Evolutionary conservation across 2,113 vertebrate genomes (phyloP).

Genomic region (Oncorhynchus masou): DNA sequence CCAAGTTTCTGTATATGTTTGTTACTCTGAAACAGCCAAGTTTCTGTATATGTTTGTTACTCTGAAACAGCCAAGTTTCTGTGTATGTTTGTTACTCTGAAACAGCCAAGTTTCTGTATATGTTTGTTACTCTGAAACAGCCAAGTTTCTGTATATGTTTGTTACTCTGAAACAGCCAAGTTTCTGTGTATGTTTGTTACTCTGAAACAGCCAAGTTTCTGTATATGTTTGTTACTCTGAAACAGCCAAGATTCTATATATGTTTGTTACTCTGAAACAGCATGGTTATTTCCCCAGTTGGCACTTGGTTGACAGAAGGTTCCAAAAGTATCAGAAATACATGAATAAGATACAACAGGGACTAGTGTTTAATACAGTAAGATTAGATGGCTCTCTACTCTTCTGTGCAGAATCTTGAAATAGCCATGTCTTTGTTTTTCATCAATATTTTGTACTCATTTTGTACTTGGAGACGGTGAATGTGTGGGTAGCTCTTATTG

Average conservation of each 20-base stretch:
- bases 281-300: conserved; percentile 67
- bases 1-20: conserved; percentile 62
- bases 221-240: conserved; percentile 67
- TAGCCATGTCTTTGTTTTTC: not conserved
- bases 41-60: no score
- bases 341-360: conserved; percentile 22
- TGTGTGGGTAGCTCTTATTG: not conserved
- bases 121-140: no score
- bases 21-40: conserved; percentile 69
- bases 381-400: not conserved
- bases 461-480: not conserved
- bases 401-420: not conserved
- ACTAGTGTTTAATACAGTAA: conserved; percentile 44
- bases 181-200: no score
- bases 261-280: conserved; percentile 70
- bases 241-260: conserved; percentile 59
- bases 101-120: no score
- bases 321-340: conserved; percentile 42
- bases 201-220: conserved; percentile 60
- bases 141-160: conserved; percentile 62
- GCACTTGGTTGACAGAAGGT: conserved; percentile 43
- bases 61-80: conserved; percentile 60
- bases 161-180: conserved; percentile 69
- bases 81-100: conserved; percentile 66
- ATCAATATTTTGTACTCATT: not conserved